Evolutionary conservation across 2,113 vertebrate species (phyloP).

Genomic region (Rhombomys opimus): DNA sequence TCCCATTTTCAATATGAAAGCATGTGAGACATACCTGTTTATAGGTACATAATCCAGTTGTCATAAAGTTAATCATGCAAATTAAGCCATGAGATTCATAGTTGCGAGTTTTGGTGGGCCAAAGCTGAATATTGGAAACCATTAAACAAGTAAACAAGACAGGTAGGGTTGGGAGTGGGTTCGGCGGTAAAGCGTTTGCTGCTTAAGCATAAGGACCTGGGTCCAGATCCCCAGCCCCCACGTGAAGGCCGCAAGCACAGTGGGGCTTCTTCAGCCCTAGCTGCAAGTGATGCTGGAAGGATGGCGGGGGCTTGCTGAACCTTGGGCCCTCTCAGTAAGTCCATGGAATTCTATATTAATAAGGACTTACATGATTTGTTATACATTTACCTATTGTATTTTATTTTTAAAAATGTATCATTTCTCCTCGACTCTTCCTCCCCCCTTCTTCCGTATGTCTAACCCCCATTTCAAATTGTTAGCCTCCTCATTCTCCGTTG

Average conservation of each 20-base stretch:
- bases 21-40: constrained; percentile 35
- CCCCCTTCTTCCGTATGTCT: neutral
- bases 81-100: neutral
- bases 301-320: neutral
- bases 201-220: neutral
- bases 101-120: neutral
- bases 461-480: neutral
- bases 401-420: neutral
- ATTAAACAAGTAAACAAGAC: neutral
- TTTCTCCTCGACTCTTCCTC: neutral
- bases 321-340: neutral
- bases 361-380: neutral
- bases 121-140: neutral
- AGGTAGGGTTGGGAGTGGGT: neutral
- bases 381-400: neutral
- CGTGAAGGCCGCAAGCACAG: neutral
- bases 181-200: no score
- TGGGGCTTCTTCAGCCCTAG: neutral
- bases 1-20: constrained; percentile 32
- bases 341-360: neutral
- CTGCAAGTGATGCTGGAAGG: neutral
- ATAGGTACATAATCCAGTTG: neutral
- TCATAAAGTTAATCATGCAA: constrained; percentile 3
- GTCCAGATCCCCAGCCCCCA: neutral
- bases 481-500: neutral